Evolutionary conservation across 2,888 invertebrate genomes (phyloP).

Genomic region (Torymus texanus): DNA sequence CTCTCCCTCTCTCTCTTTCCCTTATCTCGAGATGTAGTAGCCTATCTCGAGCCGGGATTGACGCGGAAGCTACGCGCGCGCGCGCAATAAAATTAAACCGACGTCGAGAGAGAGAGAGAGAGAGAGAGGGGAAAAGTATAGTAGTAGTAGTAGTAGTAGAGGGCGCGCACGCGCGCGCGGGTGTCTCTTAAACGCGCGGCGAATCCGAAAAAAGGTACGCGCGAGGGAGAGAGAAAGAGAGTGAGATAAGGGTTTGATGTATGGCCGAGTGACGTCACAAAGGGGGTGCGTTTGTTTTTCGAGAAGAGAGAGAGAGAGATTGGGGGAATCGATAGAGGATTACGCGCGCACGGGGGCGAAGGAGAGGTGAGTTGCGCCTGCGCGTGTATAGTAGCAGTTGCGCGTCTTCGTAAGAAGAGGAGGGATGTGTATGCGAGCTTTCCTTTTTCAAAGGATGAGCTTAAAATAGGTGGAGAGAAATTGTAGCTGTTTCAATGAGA

Average conservation of each 20-base stretch:
- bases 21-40: slow-evolving; percentile 41
- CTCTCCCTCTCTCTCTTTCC: slow-evolving; percentile 43
- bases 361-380: slow-evolving; percentile 16
- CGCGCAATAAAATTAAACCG: slow-evolving; percentile 15
- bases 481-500: too few relatives aligned
- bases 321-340: slow-evolving; percentile 72
- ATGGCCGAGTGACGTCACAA: slow-evolving; percentile 70
- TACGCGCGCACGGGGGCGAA: slow-evolving; percentile 67
- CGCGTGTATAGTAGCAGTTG: slow-evolving; percentile 57
- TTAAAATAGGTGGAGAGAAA: too few relatives aligned
- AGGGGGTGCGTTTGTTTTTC: slow-evolving; percentile 45
- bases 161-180: too few relatives aligned
- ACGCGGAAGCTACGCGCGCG: slow-evolving; percentile 18
- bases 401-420: neutral
- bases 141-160: too few relatives aligned
- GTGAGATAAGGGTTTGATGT: slow-evolving; percentile 73
- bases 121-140: slow-evolving; percentile 65
- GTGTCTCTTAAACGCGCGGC: neutral
- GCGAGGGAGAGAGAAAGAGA: slow-evolving; percentile 13
- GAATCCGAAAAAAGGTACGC: slow-evolving; percentile 11
- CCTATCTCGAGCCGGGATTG: slow-evolving; percentile 48
- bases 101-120: slow-evolving; percentile 16
- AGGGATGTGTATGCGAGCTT: too few relatives aligned
- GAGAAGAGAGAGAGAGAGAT: slow-evolving; percentile 64
- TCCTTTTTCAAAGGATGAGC: too few relatives aligned